Base-by-base conservation (phyloP, 2,113 vertebrate genomes). In the Brachionichthys hirsutus region DNA sequence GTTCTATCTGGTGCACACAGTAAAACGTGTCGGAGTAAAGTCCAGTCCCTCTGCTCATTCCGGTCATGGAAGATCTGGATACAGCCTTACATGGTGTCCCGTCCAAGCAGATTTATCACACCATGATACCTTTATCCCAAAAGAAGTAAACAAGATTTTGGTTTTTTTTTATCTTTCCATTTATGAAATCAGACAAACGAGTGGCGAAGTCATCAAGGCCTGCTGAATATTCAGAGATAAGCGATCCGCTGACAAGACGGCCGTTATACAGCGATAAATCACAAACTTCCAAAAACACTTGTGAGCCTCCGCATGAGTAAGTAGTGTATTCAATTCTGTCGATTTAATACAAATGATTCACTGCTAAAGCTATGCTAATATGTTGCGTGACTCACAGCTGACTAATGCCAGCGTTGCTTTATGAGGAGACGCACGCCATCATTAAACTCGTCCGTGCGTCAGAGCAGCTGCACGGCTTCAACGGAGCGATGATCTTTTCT, bases 61-160 rank as follows among this genome's bases (percentile, higher is more conserved):
- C 70, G 77, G 65, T 84, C 73, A 72, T 77, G 70, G 56, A 52
- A 77, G 75, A 52, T 30, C 49, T 64, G 61, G 36, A 51, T 20
- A 4, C 8, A 61, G 24, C 60, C 67, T n/a, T 65, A 60, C 14
- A 56, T 48, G 38, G 14, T 47, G 53, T 38, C 12, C 9, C 12
- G 12, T 56, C 59, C 19, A 48, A 12, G 3, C 30, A 19, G 6
- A 55, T 19, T 6, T 13, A 38, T 11, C 15, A 16, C 18, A 12
- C 24, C 24, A 30, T 6, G 8, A 30, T 30, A 30, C 1, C 24
- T 30, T 30, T 2, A 30, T 30, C 24, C 24, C 4, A 30, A 30
- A 30, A 2, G 24, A 30, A 6, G 24, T 30, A 30, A 6, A 30
- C 24, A 2, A 30, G 5, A 30, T 30, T 30, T n/a, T n/a, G n/a